phyloP scores from a whole-genome alignment of 2,113 vertebrate species.

The Anolis sagrei region DNA sequence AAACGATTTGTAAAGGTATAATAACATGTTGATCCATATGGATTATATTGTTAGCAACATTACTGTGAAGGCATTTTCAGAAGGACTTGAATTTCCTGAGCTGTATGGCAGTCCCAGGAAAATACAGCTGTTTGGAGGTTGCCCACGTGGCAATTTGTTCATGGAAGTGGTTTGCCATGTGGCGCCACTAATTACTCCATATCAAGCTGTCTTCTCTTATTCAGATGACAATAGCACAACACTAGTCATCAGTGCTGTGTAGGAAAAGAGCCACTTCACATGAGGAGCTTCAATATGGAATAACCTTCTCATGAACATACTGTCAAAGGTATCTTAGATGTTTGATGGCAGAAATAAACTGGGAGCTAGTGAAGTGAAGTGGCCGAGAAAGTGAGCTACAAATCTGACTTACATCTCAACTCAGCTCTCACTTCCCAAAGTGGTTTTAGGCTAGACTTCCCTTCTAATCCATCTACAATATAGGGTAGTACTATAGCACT shows the following conservation, averaged over 20 bases:
- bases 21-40: not conserved
- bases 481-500: no score
- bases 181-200: not conserved
- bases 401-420: not conserved
- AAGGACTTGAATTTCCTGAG: slow-evolving; percentile 1
- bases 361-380: no score
- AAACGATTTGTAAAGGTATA: no score
- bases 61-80: not conserved
- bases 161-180: not conserved
- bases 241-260: not conserved
- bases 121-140: not conserved
- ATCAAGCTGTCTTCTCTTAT: not conserved
- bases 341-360: not conserved
- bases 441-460: no score
- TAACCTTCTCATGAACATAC: not conserved
- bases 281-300: not conserved
- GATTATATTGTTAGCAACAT: not conserved
- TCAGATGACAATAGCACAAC: not conserved
- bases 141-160: not conserved
- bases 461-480: no score
- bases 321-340: not conserved
- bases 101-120: not conserved
- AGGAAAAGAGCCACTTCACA: not conserved
- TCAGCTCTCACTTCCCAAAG: no score
- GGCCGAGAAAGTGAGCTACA: not conserved